phyloP scores from a whole-genome alignment of 2,888 invertebrate species.

The Agrotis ipsilon region DNA sequence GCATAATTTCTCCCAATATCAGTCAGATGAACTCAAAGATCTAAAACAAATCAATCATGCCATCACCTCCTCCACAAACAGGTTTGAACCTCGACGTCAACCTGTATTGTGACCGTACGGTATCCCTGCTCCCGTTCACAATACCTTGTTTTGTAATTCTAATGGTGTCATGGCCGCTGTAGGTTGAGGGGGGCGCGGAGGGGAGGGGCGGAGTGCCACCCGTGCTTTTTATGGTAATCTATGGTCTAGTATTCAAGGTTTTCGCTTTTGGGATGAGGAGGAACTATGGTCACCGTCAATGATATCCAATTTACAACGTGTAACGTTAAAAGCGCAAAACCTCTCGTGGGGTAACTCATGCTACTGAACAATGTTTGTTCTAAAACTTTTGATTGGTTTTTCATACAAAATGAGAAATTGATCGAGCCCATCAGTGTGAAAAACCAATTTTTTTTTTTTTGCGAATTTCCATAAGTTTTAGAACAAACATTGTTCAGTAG shows the following conservation, averaged over 20 bases:
- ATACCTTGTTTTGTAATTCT: constrained; percentile 67
- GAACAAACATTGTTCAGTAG: too few relatives aligned
- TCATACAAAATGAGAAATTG: too few relatives aligned
- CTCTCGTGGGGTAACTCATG: too few relatives aligned
- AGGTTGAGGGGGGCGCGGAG: constrained; percentile 7
- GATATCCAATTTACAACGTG: too few relatives aligned
- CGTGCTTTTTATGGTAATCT: constrained; percentile 53
- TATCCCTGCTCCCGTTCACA: constrained; percentile 49
- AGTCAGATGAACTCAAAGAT: neutral
- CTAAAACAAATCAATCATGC: constrained; percentile 28
- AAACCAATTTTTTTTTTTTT: too few relatives aligned
- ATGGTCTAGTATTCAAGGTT: constrained; percentile 36
- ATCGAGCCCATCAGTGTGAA: too few relatives aligned
- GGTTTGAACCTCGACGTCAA: constrained; percentile 22
- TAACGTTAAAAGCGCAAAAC: too few relatives aligned
- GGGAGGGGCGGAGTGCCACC: constrained; percentile 30
- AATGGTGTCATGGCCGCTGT: constrained; percentile 61
- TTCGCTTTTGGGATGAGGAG: constrained; percentile 4
- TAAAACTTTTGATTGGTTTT: too few relatives aligned
- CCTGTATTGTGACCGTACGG: neutral
- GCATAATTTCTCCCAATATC: neutral
- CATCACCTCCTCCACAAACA: constrained; percentile 20
- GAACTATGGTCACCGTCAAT: neutral
- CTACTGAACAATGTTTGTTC: too few relatives aligned
- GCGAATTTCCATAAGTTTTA: too few relatives aligned